Percentiles rank a stretch among this genome's conserved stretches.
Evolutionary conservation across 2,797 vertebrate species (phyloP).

Genomic region (Malurus leucopterus): DNA sequence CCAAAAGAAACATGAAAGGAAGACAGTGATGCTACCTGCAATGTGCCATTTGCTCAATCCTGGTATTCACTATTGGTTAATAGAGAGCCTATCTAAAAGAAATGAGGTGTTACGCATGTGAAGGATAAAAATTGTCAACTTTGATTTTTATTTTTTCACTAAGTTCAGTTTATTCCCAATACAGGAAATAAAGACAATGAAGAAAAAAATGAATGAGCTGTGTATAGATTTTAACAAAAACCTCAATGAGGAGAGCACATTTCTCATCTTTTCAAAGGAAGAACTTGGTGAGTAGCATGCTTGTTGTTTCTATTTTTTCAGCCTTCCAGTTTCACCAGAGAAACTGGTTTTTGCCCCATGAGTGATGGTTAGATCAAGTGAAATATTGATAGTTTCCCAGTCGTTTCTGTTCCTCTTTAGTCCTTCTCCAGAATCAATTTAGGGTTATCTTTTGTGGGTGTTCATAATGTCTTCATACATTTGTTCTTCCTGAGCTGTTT

Average conservation of each 20-base stretch:
- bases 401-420: background rate
- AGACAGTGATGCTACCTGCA: background rate
- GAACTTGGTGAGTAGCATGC: conserved; percentile 79
- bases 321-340: background rate
- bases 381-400: background rate
- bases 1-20: background rate
- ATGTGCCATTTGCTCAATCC: background rate
- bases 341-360: background rate
- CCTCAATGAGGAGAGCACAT: conserved; percentile 88
- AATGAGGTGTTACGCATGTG: background rate
- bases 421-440: background rate
- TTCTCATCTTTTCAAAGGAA: conserved; percentile 80
- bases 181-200: conserved; percentile 88
- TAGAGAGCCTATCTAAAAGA: background rate
- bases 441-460: background rate
- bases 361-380: background rate
- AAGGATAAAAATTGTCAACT: background rate
- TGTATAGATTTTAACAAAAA: conserved; percentile 95
- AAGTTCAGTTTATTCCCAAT: conserved; percentile 28
- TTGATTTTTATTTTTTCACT: background rate
- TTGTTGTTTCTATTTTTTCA: background rate
- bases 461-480: background rate
- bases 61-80: background rate
- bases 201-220: conserved; percentile 86
- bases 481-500: background rate